A percentile compares a stretch with the other conserved stretches of the same genome.
These are phyloP conservation scores for Apamea anceps DNA, from an alignment of 2,888 invertebrate species.

Conservation along the genomic window DNA sequence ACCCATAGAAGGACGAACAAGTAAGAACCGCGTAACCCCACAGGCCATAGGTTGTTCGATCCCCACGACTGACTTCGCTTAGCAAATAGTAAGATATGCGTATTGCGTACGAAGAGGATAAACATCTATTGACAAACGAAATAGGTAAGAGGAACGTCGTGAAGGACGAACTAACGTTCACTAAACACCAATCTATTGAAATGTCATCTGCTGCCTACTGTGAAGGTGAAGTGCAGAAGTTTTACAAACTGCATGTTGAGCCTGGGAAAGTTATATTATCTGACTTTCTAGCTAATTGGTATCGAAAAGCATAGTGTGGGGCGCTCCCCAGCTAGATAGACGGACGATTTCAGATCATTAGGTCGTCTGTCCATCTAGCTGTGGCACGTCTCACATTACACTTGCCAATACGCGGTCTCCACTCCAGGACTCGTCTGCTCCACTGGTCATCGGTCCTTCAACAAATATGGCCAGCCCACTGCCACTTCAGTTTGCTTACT, in stretches of 20 bases:
- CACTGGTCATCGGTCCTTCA: no score
- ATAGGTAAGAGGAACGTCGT: conserved; percentile 49
- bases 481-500: no score
- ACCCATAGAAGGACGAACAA: neutral
- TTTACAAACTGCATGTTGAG: neutral
- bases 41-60: conserved; percentile 18
- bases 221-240: conserved; percentile 37
- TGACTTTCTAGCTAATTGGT: neutral
- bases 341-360: no score
- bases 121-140: conserved; percentile 57
- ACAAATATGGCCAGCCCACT: no score
- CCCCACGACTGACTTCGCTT: conserved; percentile 28
- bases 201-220: conserved; percentile 53
- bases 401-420: no score
- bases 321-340: no score
- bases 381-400: no score
- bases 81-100: conserved; percentile 32
- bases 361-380: no score
- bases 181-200: conserved; percentile 59
- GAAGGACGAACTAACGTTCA: conserved; percentile 64
- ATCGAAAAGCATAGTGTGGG: no score
- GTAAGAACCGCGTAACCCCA: neutral
- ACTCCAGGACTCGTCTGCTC: no score
- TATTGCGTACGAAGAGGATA: conserved; percentile 54
- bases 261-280: neutral